Evolutionary conservation across 2,797 vertebrate species (phyloP).

Genomic region (Phrynocephalus vlangalii): DNA sequence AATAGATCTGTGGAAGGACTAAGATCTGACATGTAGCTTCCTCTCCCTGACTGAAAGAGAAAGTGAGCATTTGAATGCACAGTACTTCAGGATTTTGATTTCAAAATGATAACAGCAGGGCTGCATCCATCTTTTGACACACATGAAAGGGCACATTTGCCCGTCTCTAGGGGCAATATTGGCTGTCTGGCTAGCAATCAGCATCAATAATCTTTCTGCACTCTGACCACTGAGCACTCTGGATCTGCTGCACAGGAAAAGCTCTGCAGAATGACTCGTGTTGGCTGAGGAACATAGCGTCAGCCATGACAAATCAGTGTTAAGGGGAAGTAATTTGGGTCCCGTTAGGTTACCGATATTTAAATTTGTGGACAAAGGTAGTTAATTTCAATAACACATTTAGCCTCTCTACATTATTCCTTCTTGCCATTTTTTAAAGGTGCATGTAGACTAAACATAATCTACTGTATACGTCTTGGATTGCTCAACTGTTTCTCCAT

Average conservation of each 20-base stretch:
- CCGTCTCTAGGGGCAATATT: conserved; percentile 44
- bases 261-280: conserved; percentile 38
- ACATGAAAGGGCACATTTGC: conserved; percentile 46
- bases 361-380: conserved; percentile 47
- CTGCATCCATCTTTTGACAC: conserved; percentile 21
- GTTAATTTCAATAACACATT: conserved; percentile 53
- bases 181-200: conserved; percentile 48
- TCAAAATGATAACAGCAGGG: conserved; percentile 17
- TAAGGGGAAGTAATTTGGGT: conserved; percentile 51
- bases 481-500: conserved; percentile 30
- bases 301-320: conserved; percentile 61
- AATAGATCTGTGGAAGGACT: conserved; percentile 51
- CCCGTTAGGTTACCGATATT: conserved; percentile 47
- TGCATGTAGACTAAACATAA: conserved; percentile 67
- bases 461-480: conserved; percentile 53
- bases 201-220: conserved; percentile 34
- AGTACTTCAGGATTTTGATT: conserved; percentile 30
- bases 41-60: conserved; percentile 40
- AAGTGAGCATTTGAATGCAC: conserved; percentile 18
- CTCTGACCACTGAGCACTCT: conserved; percentile 2
- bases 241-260: conserved; percentile 29
- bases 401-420: conserved; percentile 63
- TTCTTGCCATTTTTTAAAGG: conserved; percentile 56
- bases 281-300: conserved; percentile 1
- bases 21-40: conserved; percentile 42